A percentile compares a stretch with the other conserved stretches of the same genome.
These are phyloP conservation scores for Cyclargus thomasi DNA, from an alignment of 1,140 invertebrate genomes.

Conservation along the genomic window DNA sequence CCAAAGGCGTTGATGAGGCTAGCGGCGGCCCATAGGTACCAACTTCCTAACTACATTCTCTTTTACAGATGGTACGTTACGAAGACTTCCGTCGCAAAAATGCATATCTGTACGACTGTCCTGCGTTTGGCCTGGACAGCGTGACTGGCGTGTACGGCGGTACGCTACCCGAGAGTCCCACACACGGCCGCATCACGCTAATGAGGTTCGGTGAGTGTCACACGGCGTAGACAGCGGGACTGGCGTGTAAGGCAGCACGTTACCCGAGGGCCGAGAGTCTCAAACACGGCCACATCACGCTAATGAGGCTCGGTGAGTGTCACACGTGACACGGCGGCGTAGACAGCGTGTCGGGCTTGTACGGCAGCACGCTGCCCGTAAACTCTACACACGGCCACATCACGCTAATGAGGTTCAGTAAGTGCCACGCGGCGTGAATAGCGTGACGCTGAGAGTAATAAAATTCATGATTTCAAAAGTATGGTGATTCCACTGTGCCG, in stretches of 20 bases:
- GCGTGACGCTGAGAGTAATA: constrained; percentile 54
- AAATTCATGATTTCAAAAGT: no score
- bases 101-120: constrained; percentile 50
- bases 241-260: constrained; percentile 44
- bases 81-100: constrained; percentile 54
- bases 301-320: constrained; percentile 61
- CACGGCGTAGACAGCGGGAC: constrained; percentile 43
- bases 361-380: constrained; percentile 48
- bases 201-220: constrained; percentile 59
- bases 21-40: no score
- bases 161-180: constrained; percentile 48
- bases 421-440: constrained; percentile 35
- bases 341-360: constrained; percentile 48
- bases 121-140: constrained; percentile 45
- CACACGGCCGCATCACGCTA: constrained; percentile 50
- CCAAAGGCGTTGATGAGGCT: no score
- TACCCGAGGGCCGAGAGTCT: constrained; percentile 58
- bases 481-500: no score
- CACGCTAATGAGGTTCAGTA: constrained; percentile 63
- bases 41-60: no score
- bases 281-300: constrained; percentile 46
- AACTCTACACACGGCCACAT: constrained; percentile 50
- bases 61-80: constrained; percentile 55
- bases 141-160: constrained; percentile 54
- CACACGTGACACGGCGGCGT: constrained; percentile 45